Base-by-base conservation (phyloP, 2,888 invertebrate species). In the Apomyelois bistriatella region DNA sequence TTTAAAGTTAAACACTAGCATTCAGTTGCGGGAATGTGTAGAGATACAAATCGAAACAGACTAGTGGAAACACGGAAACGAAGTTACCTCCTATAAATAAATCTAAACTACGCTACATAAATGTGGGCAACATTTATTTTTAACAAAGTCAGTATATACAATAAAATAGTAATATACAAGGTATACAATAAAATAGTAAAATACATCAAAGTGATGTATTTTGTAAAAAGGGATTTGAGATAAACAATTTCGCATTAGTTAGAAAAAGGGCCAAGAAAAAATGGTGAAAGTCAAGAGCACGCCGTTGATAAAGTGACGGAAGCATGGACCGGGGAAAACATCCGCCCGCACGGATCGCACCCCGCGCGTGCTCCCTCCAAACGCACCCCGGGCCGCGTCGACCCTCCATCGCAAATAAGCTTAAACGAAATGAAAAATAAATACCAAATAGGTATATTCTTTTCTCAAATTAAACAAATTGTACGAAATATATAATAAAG, bases 231-330 rank as follows among this genome's bases (percentile, higher is more conserved):
- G 64, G 58, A 63, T 66, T 64, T 58, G 64, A 67, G 68, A 72
- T 70, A 73, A 73, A 75, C 72, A 72, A 71, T 72, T 68, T 62
- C 60, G 61, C 66, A 74, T 76, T 72, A 71, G 69, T 72, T 70
- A 72, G 65, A 58, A 66, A 59, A 70, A 57, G 61, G 68, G 64
- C 65, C 60, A 59, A 58, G 66, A 61, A 67, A 69, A 75, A 74
- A 74, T 68, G 61, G 63, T 55, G 64, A 64, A 61, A 66, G 66
- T 74, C 71, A 72, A 70, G 68, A 69, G 64, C 67, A 67, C 59
- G 58, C 52, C 56, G 61, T 67, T 72, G 65, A 72, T 72, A 71
- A 66, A 70, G 66, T 61, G 68, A 62, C 67, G 70, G 68, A 72
- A 72, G 65, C 63, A 66, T 57, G 61, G 68, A 64, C 58, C 53